Percentiles rank a stretch among this genome's conserved stretches.
These are phyloP conservation scores for Spermophilus dauricus DNA, from an alignment of 2,113 vertebrate species.

Conservation along the genomic window DNA sequence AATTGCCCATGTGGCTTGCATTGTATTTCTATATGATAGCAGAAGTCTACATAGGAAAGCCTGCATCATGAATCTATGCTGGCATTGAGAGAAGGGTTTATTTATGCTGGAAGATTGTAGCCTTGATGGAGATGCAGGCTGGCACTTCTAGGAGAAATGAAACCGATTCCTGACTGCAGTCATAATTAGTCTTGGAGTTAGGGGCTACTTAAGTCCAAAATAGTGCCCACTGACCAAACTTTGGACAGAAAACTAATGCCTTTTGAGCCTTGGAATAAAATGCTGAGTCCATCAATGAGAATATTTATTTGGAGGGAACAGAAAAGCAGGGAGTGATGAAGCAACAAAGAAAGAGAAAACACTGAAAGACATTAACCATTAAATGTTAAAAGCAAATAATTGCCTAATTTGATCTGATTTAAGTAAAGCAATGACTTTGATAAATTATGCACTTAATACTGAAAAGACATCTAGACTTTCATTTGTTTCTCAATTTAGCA, in stretches of 20 bases:
- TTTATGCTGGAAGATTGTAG: background rate
- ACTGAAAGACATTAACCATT: background rate
- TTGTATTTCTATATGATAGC: background rate
- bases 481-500: background rate
- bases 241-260: background rate
- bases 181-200: conserved; percentile 39
- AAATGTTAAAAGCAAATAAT: background rate
- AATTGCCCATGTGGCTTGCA: background rate
- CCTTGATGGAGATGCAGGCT: background rate
- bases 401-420: background rate
- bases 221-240: background rate
- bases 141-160: background rate
- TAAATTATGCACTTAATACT: background rate
- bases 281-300: background rate
- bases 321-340: background rate
- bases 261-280: conserved; percentile 50
- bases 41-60: background rate
- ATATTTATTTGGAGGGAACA: background rate
- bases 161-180: background rate
- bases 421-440: background rate
- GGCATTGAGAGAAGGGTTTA: background rate
- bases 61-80: background rate
- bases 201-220: background rate
- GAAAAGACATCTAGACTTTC: conserved; percentile 37
- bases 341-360: background rate